Evolutionary conservation across 1,140 invertebrate genomes (phyloP).

Genomic region (Cotesia vestalis): DNA sequence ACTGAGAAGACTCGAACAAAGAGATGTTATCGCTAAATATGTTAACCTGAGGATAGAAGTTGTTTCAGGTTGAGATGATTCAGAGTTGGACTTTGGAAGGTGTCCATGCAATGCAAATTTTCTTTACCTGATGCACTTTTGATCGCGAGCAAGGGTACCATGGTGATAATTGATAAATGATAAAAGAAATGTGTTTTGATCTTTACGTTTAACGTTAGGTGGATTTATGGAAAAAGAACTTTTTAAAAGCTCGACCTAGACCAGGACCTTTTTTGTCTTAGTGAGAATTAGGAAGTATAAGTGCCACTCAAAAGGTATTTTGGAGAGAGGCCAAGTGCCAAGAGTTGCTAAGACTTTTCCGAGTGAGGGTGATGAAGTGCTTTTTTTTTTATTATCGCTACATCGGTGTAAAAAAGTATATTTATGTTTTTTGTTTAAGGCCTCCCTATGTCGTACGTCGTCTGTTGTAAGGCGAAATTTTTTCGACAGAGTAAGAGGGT

Average conservation of each 20-base stretch:
- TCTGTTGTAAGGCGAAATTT: background rate
- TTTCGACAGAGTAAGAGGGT: background rate
- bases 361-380: background rate
- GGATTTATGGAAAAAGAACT: conserved; percentile 6
- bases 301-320: no score
- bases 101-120: no score
- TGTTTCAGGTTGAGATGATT: background rate
- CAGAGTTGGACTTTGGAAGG: no score
- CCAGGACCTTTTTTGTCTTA: no score
- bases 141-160: background rate
- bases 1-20: background rate
- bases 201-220: no score
- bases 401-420: background rate
- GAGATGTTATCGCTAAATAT: conserved; percentile 28
- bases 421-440: background rate
- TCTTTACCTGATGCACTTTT: background rate
- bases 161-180: background rate
- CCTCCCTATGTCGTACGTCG: background rate
- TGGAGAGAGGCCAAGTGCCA: background rate
- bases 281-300: no score
- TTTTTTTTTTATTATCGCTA: background rate
- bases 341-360: background rate
- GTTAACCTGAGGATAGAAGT: conserved; percentile 43
- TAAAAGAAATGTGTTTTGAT: background rate
- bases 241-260: background rate